These are phyloP conservation scores for Brachirus orientalis DNA, from an alignment of 2,113 vertebrate genomes.

Conservation along the genomic window DNA sequence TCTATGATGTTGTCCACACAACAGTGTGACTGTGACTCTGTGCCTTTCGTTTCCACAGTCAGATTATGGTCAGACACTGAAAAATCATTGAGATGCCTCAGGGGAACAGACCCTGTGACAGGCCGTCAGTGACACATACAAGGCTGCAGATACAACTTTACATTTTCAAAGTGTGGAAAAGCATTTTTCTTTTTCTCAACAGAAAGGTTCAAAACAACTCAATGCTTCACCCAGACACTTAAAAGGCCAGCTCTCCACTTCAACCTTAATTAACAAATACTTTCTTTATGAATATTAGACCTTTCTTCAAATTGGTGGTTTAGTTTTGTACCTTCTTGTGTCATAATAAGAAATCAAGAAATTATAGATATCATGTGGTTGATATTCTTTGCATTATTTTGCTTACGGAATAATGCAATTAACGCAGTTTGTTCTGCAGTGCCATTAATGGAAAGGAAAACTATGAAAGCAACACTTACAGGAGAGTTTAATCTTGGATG, in stretches of 20 bases:
- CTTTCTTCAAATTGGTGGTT: too few relatives aligned
- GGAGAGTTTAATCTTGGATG: too few relatives aligned
- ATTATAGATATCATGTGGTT: too few relatives aligned
- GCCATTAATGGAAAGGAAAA: too few relatives aligned
- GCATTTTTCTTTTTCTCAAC: too few relatives aligned
- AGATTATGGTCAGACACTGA: conserved; percentile 29
- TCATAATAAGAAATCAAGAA: too few relatives aligned
- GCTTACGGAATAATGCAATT: too few relatives aligned
- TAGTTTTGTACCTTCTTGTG: too few relatives aligned
- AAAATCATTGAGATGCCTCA: conserved; percentile 15
- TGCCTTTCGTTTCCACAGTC: conserved; percentile 2
- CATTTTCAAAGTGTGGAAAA: not conserved
- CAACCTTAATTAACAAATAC: not conserved
- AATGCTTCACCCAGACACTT: not conserved
- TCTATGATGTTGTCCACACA: not conserved
- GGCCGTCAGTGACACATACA: conserved; percentile 29
- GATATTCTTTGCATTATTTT: too few relatives aligned
- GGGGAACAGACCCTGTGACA: conserved; percentile 14
- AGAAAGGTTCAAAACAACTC: not conserved
- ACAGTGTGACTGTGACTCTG: not conserved
- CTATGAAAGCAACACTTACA: too few relatives aligned
- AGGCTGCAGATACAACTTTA: conserved; percentile 5
- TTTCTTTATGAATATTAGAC: not conserved
- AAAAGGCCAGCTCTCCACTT: not conserved
- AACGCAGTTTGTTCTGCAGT: too few relatives aligned